These are phyloP conservation scores for Pemphigus obesinymphae DNA, from an alignment of 1,140 invertebrate genomes.

Conservation along the genomic window DNA sequence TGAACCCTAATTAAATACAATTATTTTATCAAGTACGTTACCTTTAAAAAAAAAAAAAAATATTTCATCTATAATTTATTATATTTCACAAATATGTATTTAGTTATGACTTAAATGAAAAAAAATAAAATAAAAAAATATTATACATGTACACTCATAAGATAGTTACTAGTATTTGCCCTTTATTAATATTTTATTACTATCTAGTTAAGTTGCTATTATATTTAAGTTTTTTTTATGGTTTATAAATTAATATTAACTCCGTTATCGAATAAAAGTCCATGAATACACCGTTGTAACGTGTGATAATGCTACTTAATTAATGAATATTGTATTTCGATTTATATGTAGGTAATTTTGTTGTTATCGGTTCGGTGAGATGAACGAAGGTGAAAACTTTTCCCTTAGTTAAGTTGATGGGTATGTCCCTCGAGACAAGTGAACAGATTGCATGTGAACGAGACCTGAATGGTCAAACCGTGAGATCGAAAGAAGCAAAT, in stretches of 20 bases:
- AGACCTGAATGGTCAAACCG: conserved; percentile 24
- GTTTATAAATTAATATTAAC: background rate
- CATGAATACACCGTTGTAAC: background rate
- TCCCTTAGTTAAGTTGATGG: background rate
- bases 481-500: background rate
- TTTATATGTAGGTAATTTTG: background rate
- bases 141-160: too few relatives aligned
- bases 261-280: background rate
- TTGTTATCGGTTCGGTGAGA: background rate
- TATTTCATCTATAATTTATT: too few relatives aligned
- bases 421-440: background rate
- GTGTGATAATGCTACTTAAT: background rate
- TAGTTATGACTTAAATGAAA: too few relatives aligned
- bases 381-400: background rate
- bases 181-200: too few relatives aligned
- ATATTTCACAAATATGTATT: too few relatives aligned
- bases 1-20: too few relatives aligned
- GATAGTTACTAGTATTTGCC: too few relatives aligned
- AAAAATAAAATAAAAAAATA: too few relatives aligned
- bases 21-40: too few relatives aligned
- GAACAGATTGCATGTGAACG: conserved; percentile 22
- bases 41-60: too few relatives aligned
- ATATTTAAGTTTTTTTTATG: too few relatives aligned
- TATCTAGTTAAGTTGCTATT: too few relatives aligned
- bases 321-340: background rate